Conservation (phyloP, 2,113 vertebrate species). For the Chionodraco myersi region DNA sequence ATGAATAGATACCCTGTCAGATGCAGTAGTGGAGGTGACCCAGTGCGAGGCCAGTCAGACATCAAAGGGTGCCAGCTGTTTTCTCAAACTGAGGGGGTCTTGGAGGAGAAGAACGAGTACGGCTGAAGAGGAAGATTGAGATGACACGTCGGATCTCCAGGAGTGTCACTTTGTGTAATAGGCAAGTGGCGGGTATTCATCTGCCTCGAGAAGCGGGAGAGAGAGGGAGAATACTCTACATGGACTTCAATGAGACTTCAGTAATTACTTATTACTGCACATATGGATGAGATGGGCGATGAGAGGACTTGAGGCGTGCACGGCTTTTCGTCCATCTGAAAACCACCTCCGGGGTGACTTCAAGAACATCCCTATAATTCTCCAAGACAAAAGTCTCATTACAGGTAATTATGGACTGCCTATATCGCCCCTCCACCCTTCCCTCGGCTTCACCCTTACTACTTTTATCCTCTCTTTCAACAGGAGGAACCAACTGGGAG, state of each 20-base stretch:
- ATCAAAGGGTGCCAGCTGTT: slow-evolving; percentile 92
- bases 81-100: slow-evolving; percentile 82
- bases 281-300: slow-evolving; percentile 84
- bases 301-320: slow-evolving; percentile 83
- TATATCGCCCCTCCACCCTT: slow-evolving; percentile 71
- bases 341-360: slow-evolving; percentile 86
- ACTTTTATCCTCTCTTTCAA: slow-evolving; percentile 90
- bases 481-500: slow-evolving; percentile 77
- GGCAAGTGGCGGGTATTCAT: slow-evolving; percentile 87
- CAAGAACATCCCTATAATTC: slow-evolving; percentile 92
- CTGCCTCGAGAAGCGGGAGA: slow-evolving; percentile 50
- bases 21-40: slow-evolving; percentile 88
- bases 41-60: slow-evolving; percentile 80
- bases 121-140: slow-evolving; percentile 81
- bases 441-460: slow-evolving; percentile 69
- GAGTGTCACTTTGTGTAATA: slow-evolving; percentile 87
- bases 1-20: slow-evolving; percentile 72
- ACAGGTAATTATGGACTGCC: slow-evolving; percentile 93
- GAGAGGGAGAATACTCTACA: slow-evolving; percentile 80
- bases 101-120: slow-evolving; percentile 78
- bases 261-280: slow-evolving; percentile 98
- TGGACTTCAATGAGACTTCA: slow-evolving; percentile 95
- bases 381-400: slow-evolving; percentile 97
- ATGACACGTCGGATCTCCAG: slow-evolving; percentile 77
- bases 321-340: slow-evolving; percentile 86